These are phyloP conservation scores for Sylvia borin DNA, from an alignment of 2,797 vertebrate species.

Conservation along the genomic window DNA sequence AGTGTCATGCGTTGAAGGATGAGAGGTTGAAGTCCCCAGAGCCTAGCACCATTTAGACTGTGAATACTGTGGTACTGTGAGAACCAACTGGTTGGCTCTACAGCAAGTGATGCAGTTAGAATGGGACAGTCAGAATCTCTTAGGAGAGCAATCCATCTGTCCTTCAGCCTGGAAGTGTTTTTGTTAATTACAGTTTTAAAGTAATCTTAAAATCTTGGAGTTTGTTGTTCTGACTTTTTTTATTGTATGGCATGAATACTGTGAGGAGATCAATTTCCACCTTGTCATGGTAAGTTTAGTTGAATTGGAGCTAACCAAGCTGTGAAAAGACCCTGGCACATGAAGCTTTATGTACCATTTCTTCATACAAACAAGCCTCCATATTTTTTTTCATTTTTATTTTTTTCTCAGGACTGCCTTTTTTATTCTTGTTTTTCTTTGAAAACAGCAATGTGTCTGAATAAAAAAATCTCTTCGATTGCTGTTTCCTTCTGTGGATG, in stretches of 20 bases:
- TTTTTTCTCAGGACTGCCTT: background rate
- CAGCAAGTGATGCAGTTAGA: background rate
- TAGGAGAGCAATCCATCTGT: background rate
- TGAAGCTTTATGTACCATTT: background rate
- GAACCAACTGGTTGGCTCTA: background rate
- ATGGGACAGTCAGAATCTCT: background rate
- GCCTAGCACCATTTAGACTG: background rate
- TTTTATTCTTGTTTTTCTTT: background rate
- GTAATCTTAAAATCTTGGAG: background rate
- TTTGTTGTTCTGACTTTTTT: background rate
- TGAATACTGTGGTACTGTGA: background rate
- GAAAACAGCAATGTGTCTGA: background rate
- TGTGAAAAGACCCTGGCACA: background rate
- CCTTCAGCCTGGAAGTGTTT: slow-evolving; percentile 6
- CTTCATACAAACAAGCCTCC: background rate
- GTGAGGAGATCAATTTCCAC: background rate
- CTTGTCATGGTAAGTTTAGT: background rate
- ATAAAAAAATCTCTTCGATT: background rate
- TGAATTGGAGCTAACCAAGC: background rate
- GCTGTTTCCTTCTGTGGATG: background rate
- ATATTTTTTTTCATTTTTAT: background rate
- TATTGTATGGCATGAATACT: background rate
- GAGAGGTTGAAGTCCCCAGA: background rate
- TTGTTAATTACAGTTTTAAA: background rate
- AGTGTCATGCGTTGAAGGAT: background rate